These are phyloP conservation scores for human DNA, from an alignment of 2,113 vertebrate species.

Conservation along the genomic window GRCh38 chr9:123366001-123366500, in stretches of 20 bases:
- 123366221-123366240: conserved; percentile 91
- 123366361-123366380: conserved; percentile 87
- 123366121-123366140: neutral
- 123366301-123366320: conserved; percentile 91
- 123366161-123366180: neutral
- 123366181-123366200: neutral
- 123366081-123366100: conserved; percentile 89
- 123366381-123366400: fast-evolving
- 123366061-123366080: conserved; percentile 90
- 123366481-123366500: fast-evolving
- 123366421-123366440: fast-evolving
- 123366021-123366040: conserved; percentile 91
- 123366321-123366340: conserved; percentile 90
- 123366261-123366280: conserved; percentile 91
- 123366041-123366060: conserved; percentile 92
- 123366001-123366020: conserved; percentile 88
- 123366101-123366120: conserved; percentile 89
- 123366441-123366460: neutral
- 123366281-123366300: conserved; percentile 92
- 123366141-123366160: fast-evolving
- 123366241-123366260: conserved; percentile 89
- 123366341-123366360: conserved; percentile 91
- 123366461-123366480: neutral
- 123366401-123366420: neutral
- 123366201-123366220: neutral